phyloP scores from a whole-genome alignment of 2,888 invertebrate genomes.

The Amblyjoppa fuscipennis region DNA sequence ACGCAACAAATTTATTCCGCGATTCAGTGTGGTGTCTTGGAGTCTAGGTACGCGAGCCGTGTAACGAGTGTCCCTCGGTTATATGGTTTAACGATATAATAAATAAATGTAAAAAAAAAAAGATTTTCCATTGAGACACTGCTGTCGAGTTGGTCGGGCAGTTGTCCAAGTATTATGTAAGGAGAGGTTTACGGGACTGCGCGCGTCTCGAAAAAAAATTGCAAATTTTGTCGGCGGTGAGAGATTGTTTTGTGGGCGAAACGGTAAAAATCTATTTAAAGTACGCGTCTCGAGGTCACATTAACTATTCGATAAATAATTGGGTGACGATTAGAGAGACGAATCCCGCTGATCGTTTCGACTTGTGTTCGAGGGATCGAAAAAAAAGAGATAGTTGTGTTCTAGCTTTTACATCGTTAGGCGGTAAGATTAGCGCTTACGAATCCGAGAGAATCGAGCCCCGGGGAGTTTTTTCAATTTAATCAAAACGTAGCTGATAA shows the following conservation, averaged over 20 bases:
- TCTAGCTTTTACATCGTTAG: slow-evolving; percentile 42
- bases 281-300: not conserved
- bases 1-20: slow-evolving; percentile 68
- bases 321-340: not conserved
- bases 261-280: not conserved
- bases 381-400: not conserved
- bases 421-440: slow-evolving; percentile 26
- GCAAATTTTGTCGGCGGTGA: not conserved
- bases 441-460: not conserved
- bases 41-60: slow-evolving; percentile 43
- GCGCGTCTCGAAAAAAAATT: not conserved
- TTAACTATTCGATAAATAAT: not conserved
- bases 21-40: slow-evolving; percentile 42
- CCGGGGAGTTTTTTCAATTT: slow-evolving; percentile 22
- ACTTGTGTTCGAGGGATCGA: not conserved
- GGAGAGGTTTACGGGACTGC: not conserved
- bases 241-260: not conserved
- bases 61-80: slow-evolving; percentile 53
- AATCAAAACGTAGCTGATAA: slow-evolving; percentile 57
- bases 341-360: not conserved
- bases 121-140: not conserved
- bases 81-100: not conserved
- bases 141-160: not conserved
- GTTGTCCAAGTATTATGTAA: not conserved
- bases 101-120: slow-evolving; percentile 12